Evolutionary conservation across 2,888 invertebrate species (phyloP), one percentile per base, ranked within the genome.

Genomic region (Halictus ligatus): DNA sequence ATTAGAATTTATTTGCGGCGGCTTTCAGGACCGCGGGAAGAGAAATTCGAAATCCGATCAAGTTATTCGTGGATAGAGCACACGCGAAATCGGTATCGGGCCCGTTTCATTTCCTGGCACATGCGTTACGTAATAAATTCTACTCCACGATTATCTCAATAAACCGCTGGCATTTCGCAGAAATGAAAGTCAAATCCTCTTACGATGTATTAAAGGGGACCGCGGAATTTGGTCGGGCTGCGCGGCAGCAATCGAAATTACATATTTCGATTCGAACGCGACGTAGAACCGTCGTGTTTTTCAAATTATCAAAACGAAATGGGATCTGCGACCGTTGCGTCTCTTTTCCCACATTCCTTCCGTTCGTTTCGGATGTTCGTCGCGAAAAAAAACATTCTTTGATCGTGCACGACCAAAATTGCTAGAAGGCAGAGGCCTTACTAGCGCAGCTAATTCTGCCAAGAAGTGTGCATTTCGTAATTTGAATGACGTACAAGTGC

Each of bases 111-210:
- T 58, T 74, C 50, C 29, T 29, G 64, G 8, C 64, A 29, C 29
- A 64, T 29, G 29, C 25, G 50, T 78, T 78, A 54, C 80, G 73
- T 73, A 80, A 80, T 69, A 80, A 86, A 85, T 83, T 78, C 73
- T 83, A 73, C 73, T 74, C 80, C 50, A n/a, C 46, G 46, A 82
- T 73, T 80, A 78, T 75, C 78, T 75, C 43, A 46, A 71, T 25
- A 74, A 74, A 50, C 50, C 67, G 25, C n/a, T n/a, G 54, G 50
- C 67, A 29, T 75, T 64, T 35, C 58, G 35, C n/a, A 80, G 67
- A 81, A 81, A 87, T 83, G 80, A 83, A 64, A 69, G 73, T 67
- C 29, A 69, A 64, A 87, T 81, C 80, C 78, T 80, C 85, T 88
- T 88, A 74, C 46, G 29, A 46, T 35, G 10, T 18, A 10, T 75